Percentiles rank a stretch among this genome's conserved stretches.
phyloP scores from a whole-genome alignment of 2,888 invertebrate genomes.

The Eupeodes latifasciatus region DNA sequence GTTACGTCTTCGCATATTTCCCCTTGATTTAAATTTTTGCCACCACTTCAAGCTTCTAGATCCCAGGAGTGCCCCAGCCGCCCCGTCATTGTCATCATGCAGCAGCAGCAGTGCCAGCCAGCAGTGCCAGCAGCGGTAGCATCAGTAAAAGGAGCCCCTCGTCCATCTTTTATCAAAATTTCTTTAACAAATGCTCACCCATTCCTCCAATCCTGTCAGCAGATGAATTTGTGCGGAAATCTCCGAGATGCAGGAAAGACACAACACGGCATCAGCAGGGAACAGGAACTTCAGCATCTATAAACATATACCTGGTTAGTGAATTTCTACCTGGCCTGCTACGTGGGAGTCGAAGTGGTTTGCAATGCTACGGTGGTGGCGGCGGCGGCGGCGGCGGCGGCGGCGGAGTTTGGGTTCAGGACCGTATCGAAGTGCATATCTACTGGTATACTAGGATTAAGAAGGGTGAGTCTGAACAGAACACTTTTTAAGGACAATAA shows the following conservation, averaged over 20 bases:
- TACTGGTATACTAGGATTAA: conserved; percentile 38
- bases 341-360: neutral
- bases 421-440: conserved; percentile 61
- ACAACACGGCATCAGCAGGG: conserved; percentile 33
- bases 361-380: conserved; percentile 5
- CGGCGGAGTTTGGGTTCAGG: neutral
- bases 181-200: conserved; percentile 49
- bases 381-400: too few species aligned
- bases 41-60: neutral
- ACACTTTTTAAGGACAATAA: conserved; percentile 58
- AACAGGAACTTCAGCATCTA: neutral
- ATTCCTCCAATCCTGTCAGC: conserved; percentile 52
- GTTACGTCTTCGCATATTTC: conserved; percentile 31
- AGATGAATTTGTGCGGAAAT: conserved; percentile 55
- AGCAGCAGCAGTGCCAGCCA: neutral
- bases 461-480: conserved; percentile 40
- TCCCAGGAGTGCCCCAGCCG: too few species aligned
- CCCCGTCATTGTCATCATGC: neutral
- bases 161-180: conserved; percentile 5
- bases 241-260: conserved; percentile 49
- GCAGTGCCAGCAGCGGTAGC: too few species aligned
- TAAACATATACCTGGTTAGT: conserved; percentile 39
- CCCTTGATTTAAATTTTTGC: conserved; percentile 29
- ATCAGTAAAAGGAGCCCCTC: neutral
- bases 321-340: too few species aligned